These are phyloP conservation scores for Acanthochromis polyacanthus DNA, from an alignment of 2,113 vertebrate genomes.

Conservation along the genomic window DNA sequence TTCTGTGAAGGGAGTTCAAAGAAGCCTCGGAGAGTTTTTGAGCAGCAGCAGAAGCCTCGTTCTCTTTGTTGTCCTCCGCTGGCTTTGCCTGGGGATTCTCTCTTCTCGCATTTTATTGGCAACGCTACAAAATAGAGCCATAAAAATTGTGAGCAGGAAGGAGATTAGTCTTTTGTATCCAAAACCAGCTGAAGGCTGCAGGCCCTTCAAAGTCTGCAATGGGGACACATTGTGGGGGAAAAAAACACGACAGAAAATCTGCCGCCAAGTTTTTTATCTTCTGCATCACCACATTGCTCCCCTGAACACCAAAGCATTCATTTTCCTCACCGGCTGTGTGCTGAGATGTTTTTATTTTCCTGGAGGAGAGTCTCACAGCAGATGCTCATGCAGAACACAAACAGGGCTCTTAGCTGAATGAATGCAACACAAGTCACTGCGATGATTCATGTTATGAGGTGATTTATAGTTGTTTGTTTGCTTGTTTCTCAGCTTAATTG, in stretches of 20 bases:
- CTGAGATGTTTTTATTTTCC: background rate
- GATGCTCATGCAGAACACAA: background rate
- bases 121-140: constrained; percentile 10
- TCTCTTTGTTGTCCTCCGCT: constrained; percentile 16
- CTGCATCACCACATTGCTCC: background rate
- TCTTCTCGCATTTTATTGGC: constrained; percentile 18
- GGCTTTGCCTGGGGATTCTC: constrained; percentile 11
- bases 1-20: constrained; percentile 38
- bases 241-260: background rate
- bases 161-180: constrained; percentile 33
- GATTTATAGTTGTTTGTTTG: too few relatives aligned
- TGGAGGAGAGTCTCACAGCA: background rate
- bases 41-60: constrained; percentile 14
- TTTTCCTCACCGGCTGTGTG: background rate
- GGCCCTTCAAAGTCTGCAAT: constrained; percentile 4
- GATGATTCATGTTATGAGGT: too few relatives aligned
- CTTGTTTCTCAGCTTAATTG: too few relatives aligned
- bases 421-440: too few relatives aligned
- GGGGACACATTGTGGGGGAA: background rate
- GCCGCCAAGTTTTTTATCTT: background rate
- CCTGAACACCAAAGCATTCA: background rate
- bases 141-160: constrained; percentile 23
- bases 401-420: background rate
- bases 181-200: constrained; percentile 12
- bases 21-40: constrained; percentile 30